Base-by-base conservation (phyloP, 1,140 invertebrate species). In the Belonocnema kinseyi region DNA sequence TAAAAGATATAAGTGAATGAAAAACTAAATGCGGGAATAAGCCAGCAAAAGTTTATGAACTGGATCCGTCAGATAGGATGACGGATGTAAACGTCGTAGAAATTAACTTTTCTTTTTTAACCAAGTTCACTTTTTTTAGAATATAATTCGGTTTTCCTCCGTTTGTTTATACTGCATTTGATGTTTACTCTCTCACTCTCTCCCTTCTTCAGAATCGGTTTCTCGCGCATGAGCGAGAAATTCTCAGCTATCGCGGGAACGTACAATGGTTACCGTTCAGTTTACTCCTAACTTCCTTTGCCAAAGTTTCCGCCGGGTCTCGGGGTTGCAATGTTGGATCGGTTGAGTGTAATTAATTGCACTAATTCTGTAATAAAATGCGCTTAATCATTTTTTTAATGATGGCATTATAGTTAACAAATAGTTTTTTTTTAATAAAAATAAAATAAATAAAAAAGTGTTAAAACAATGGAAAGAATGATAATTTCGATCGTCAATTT, bases 171-270 rank as follows among this genome's bases (percentile, higher is more conserved):
- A 33, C 40, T 66, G 13, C 33, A 66, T 33, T 16, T 66, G 26
- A 40, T 40, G n/a, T n/a, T 66, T 7, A 46, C 33, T 46, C 40
- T 11, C 40, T 46, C 40, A 46, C 40, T 46, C 61, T 40, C 61
- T 40, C 61, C 61, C 61, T 66, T 33, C 26, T 16, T n/a, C 16
- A 66, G 61, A 66, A 66, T 66, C 13, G 16, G 61, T 40, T 66
- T 66, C 1, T 6, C 3, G 26, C 26, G 26, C 61, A 66, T 66
- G 61, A 16, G 61, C 61, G 33, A 6, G 40, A 40, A 66, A 40
- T 66, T 66, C 61, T 66, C 61, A 66, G 61, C 16, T 66, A 66
- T 61, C 61, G 61, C 61, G 61, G 61, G 61, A 66, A 66, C 61
- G 14, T 40, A 66, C 26, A 66, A 33, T 66, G 58, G 26, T 33